Base-by-base conservation (phyloP, 2,113 vertebrate species). In the Salminus brasiliensis region DNA sequence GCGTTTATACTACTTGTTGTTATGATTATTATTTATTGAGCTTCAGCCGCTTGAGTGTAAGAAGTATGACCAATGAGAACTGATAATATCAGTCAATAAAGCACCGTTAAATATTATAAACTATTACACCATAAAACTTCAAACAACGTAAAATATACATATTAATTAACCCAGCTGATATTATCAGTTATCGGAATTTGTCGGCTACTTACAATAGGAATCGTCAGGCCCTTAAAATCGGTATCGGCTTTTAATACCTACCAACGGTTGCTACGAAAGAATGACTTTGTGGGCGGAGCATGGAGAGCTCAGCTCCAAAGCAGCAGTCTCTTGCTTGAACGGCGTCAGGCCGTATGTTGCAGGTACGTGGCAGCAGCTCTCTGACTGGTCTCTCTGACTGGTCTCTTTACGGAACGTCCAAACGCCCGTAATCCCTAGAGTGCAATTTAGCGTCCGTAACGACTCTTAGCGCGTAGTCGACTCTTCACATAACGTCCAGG, bases 391-490 rank as follows among this genome's bases (percentile, higher is more conserved):
- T 27, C 23, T 76, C 82, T 9, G 6, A 68, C 77, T 80, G 36
- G 83, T 55, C 9, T 39, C 36, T 39, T 5, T 9, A 39, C 4
- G 30, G 25, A 80, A 86, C 65, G 73, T 77, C 55, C 59, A 80
- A 55, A 45, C 23, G 49, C 86, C 75, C 77, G 66, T 34, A 77
- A 83, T 70, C 80, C 70, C 78, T 74, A 60, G 80, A 91, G 88
- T 89, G 91, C 86, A 92, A 89, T 85, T 85, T 86, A 90, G 25
- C 82, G 69, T 87, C 75, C 80, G 57, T 69, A 84, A 80, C 85
- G 84, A 76, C 65, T 85, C 65, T 72, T 16, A 79, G 15, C 55
- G n/a, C n/a, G n/a, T n/a, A n/a, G n/a, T n/a, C n/a, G n/a, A n/a
- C n/a, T n/a, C 55, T 34, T 29, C 55, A 39, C 47, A 18, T 25